Conservation (phyloP, 2,113 vertebrate genomes). For the Rutilus rutilus region DNA sequence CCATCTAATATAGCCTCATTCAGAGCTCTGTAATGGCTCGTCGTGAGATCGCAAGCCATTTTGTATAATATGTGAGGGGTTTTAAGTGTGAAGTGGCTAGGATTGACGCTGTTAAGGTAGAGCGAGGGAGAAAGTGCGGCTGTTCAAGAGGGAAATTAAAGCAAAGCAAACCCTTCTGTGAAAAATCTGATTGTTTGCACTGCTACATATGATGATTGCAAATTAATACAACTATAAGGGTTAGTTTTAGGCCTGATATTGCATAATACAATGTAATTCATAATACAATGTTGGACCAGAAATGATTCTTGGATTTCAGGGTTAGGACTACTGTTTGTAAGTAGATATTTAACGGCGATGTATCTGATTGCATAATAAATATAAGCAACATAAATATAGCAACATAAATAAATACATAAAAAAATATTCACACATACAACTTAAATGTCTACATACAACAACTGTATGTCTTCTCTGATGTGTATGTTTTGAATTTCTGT, state of each 20-base stretch:
- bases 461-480: neutral
- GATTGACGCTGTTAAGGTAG: neutral
- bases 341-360: neutral
- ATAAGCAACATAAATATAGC: no score
- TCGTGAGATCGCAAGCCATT: neutral
- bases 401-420: no score
- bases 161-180: neutral
- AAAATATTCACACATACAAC: neutral
- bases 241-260: neutral
- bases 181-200: neutral
- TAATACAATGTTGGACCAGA: neutral
- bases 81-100: neutral
- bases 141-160: slow-evolving; percentile 9
- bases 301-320: neutral
- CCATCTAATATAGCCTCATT: slow-evolving; percentile 1
- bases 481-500: no score
- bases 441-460: neutral
- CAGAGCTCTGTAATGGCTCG: neutral
- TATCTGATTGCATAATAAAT: neutral
- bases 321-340: neutral
- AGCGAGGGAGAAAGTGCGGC: neutral
- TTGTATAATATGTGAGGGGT: neutral
- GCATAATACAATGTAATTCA: neutral
- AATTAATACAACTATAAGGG: neutral
- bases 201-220: neutral